Conservation (phyloP, 2,113 vertebrate species). For the Pygoscelis antarcticus region DNA sequence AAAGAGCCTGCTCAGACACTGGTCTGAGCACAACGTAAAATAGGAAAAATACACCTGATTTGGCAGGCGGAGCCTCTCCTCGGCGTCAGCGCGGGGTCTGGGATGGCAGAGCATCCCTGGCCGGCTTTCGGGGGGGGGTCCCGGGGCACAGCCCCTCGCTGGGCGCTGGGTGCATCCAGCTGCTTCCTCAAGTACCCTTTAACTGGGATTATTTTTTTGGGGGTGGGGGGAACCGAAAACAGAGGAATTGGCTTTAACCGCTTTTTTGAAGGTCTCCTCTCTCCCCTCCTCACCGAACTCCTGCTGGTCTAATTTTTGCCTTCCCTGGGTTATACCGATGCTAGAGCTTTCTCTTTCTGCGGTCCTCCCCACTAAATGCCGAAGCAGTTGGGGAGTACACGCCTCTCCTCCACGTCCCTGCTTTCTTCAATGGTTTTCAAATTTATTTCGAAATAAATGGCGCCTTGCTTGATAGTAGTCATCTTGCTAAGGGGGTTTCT, state of each 20-base stretch:
- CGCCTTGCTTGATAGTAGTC: accelerated
- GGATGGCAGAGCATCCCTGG: background rate
- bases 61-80: background rate
- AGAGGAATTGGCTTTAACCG: background rate
- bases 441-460: too few relatives aligned
- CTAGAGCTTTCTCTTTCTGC: background rate
- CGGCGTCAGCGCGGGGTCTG: accelerated
- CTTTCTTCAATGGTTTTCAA: background rate
- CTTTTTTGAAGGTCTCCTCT: too few relatives aligned
- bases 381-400: too few relatives aligned
- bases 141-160: background rate
- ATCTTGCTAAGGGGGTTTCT: background rate
- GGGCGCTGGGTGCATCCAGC: background rate
- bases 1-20: too few relatives aligned
- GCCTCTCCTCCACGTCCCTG: too few relatives aligned
- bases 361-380: accelerated
- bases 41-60: background rate
- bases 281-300: background rate
- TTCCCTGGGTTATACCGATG: accelerated
- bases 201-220: accelerated
- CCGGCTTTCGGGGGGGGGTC: background rate
- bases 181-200: background rate
- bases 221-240: too few relatives aligned
- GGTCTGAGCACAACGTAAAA: accelerated
- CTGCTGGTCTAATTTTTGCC: background rate